Evolutionary conservation across 2,113 vertebrate species (phyloP).

Genomic region (Ginglymostoma cirratum): DNA sequence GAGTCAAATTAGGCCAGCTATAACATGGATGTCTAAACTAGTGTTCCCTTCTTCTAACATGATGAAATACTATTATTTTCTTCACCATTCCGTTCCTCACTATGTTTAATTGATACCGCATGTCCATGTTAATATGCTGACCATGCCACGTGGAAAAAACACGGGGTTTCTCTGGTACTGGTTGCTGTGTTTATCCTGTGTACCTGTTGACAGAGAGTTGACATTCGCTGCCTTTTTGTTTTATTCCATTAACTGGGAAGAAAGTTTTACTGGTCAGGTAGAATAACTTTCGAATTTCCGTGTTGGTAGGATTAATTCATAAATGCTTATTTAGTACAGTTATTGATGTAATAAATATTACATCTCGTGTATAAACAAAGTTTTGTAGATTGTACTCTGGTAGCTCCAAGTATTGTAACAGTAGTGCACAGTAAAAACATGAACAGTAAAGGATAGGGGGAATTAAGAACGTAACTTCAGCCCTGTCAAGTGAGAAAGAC

Average conservation of each 20-base stretch:
- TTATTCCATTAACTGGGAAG: background rate
- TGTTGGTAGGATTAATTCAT: background rate
- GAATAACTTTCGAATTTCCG: background rate
- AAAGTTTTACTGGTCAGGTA: background rate
- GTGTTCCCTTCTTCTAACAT: background rate
- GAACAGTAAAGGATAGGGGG: no score
- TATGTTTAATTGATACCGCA: background rate
- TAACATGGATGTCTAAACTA: background rate
- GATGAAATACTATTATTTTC: background rate
- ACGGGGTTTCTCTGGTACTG: background rate
- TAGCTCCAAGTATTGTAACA: background rate
- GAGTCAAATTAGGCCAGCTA: background rate
- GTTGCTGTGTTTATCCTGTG: background rate
- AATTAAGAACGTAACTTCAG: no score
- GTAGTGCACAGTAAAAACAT: no score
- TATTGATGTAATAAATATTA: background rate
- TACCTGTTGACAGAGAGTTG: no score
- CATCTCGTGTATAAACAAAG: background rate
- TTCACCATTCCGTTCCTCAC: background rate
- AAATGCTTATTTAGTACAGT: background rate
- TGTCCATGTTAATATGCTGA: background rate
- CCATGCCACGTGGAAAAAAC: background rate
- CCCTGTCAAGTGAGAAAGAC: no score
- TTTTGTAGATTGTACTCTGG: background rate
- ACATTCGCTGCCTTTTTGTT: background rate